These are phyloP conservation scores for Casuarius casuarius DNA, from an alignment of 2,113 vertebrate species.

Conservation along the genomic window DNA sequence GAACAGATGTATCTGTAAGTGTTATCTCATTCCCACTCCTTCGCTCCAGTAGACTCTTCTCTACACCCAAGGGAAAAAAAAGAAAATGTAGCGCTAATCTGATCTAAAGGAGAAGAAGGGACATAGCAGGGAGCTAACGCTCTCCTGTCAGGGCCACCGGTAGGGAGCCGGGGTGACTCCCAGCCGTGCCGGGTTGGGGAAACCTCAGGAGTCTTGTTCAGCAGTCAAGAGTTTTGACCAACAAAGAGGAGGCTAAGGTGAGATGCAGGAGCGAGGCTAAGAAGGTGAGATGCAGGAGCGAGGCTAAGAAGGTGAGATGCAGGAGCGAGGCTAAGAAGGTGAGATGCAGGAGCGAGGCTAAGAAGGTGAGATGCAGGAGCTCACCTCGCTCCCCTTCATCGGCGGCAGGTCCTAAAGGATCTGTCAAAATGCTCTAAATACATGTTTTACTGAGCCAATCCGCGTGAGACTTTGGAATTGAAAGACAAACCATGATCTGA, in stretches of 20 bases:
- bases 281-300: background rate
- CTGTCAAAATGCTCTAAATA: background rate
- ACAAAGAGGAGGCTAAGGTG: background rate
- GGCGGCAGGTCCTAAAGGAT: background rate
- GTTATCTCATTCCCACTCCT: background rate
- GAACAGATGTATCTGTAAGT: background rate
- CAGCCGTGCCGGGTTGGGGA: background rate
- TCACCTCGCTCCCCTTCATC: background rate
- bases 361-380: background rate
- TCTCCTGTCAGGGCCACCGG: background rate
- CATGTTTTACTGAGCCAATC: rapidly evolving
- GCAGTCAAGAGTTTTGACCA: background rate
- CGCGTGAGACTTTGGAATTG: background rate
- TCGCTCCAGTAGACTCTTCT: background rate
- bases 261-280: too few species aligned
- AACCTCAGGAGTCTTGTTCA: background rate
- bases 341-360: background rate
- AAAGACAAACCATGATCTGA: background rate
- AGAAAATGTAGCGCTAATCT: background rate
- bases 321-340: background rate
- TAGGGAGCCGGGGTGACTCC: background rate
- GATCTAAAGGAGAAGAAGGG: background rate
- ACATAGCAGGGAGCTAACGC: background rate
- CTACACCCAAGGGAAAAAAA: background rate
- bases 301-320: background rate